A percentile compares a stretch with the other conserved stretches of the same genome.
Evolutionary conservation across 2,797 vertebrate species (phyloP).

Genomic region (Hemibagrus guttatus): DNA sequence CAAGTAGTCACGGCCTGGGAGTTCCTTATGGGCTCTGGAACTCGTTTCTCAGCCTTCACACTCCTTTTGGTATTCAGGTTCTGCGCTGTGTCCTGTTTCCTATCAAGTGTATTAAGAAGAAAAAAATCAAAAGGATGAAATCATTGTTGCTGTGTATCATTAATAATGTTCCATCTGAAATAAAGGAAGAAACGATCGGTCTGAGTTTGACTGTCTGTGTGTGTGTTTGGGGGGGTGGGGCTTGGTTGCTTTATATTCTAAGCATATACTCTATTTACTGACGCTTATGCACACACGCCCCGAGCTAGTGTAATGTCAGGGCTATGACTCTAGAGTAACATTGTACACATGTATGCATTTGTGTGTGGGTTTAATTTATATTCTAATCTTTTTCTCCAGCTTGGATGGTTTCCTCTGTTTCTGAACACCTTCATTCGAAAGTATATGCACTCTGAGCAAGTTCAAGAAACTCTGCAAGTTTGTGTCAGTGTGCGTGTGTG

Average conservation of each 20-base stretch:
- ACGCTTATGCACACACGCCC: slow-evolving; percentile 26
- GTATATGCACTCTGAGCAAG: slow-evolving; percentile 24
- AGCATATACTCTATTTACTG: slow-evolving; percentile 29
- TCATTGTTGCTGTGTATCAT: slow-evolving; percentile 57
- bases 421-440: neutral
- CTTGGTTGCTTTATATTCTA: slow-evolving; percentile 39
- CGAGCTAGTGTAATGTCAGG: slow-evolving; percentile 30
- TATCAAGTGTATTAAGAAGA: slow-evolving; percentile 45
- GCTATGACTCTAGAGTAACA: slow-evolving; percentile 27
- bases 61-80: slow-evolving; percentile 51
- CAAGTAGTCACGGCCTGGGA: slow-evolving; percentile 17
- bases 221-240: neutral
- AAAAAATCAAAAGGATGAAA: slow-evolving; percentile 26
- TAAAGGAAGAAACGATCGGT: slow-evolving; percentile 46
- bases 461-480: slow-evolving; percentile 22
- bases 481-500: slow-evolving; percentile 23
- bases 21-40: slow-evolving; percentile 28
- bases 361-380: slow-evolving; percentile 13
- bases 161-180: slow-evolving; percentile 56
- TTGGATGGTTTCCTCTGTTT: neutral
- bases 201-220: slow-evolving; percentile 14
- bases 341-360: neutral
- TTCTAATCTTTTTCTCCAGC: neutral
- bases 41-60: slow-evolving; percentile 20
- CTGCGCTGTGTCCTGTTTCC: slow-evolving; percentile 60